Evolutionary conservation across 2,888 invertebrate genomes (phyloP).

Genomic region (Pseudanteris insignis): DNA sequence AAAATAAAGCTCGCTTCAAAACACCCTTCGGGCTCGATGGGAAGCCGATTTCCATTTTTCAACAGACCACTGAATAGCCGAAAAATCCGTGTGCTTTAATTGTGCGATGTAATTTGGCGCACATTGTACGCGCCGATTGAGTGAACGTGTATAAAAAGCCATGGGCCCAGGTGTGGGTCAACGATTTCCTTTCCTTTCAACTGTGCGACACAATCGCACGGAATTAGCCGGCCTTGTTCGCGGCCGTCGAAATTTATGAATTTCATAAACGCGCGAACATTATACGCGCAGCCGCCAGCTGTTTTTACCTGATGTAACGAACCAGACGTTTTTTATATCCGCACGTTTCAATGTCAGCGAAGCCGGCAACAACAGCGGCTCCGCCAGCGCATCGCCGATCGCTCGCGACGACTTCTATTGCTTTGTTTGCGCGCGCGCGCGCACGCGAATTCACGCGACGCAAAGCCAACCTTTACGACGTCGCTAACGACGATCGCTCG

Average conservation of each 20-base stretch:
- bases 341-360: constrained; percentile 29
- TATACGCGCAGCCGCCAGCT: constrained; percentile 27
- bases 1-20: too few species aligned
- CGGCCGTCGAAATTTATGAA: constrained; percentile 39
- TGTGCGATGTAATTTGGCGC: constrained; percentile 10
- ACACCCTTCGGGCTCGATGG: too few species aligned
- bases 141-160: not conserved
- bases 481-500: constrained; percentile 17
- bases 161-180: constrained; percentile 35
- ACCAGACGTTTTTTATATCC: constrained; percentile 27
- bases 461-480: constrained; percentile 18
- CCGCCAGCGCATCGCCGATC: constrained; percentile 1
- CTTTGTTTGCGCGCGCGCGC: constrained; percentile 17
- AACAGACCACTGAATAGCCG: not conserved
- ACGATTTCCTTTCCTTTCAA: constrained; percentile 46
- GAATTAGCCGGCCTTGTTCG: constrained; percentile 46
- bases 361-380: too few species aligned
- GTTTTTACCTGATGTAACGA: constrained; percentile 33
- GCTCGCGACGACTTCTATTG: constrained; percentile 14
- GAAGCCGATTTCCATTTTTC: too few species aligned
- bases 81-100: constrained; percentile 9
- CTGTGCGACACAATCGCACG: constrained; percentile 28
- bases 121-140: constrained; percentile 19
- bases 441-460: constrained; percentile 8
- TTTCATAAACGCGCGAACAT: constrained; percentile 33